Conservation (phyloP, 2,797 vertebrate species). For the Passerculus sandwichensis region DNA sequence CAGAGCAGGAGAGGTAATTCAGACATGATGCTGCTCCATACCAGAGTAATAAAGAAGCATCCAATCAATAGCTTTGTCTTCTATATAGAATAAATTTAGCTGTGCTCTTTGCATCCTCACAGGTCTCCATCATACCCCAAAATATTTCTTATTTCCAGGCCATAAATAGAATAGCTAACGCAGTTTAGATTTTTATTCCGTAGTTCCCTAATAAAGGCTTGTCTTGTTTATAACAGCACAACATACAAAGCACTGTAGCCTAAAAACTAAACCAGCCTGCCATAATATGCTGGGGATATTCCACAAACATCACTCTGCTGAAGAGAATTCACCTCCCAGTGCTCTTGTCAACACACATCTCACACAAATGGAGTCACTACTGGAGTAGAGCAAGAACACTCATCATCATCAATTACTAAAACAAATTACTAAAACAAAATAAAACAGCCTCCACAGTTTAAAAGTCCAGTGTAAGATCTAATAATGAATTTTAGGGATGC, state of each 20-base stretch:
- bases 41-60: neutral
- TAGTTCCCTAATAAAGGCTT: neutral
- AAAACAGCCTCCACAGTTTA: neutral
- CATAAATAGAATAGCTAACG: neutral
- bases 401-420: neutral
- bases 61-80: neutral
- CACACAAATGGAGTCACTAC: neutral
- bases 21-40: neutral
- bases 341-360: neutral
- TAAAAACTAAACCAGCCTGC: neutral
- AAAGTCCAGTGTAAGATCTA: neutral
- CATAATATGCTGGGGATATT: neutral
- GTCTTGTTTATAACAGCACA: neutral
- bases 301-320: neutral
- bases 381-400: neutral
- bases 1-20: neutral
- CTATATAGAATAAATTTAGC: neutral
- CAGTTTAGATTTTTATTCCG: neutral
- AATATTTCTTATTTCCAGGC: neutral
- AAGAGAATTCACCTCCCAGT: neutral
- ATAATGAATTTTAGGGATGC: neutral
- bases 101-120: neutral
- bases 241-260: fast-evolving
- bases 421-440: neutral
- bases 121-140: neutral